Evolutionary conservation across 1,140 invertebrate species (phyloP).

Genomic region (Drosophila gunungcola): DNA sequence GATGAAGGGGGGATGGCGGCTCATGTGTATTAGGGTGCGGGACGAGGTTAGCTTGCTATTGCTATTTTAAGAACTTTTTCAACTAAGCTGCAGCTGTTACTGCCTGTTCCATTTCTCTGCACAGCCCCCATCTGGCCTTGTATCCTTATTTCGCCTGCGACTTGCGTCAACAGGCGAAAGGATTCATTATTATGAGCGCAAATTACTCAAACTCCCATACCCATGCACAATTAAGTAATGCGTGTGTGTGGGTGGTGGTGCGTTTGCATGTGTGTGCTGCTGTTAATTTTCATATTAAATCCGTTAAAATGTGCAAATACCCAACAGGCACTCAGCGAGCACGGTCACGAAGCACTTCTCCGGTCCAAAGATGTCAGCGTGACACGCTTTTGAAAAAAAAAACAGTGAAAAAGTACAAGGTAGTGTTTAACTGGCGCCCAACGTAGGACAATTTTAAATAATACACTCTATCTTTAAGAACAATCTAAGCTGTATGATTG

Average conservation of each 20-base stretch:
- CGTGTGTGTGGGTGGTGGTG: conserved; percentile 9
- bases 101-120: not conserved
- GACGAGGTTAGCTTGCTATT: conserved; percentile 29
- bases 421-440: not conserved
- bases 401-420: not conserved
- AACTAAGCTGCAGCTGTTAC: conserved; percentile 76
- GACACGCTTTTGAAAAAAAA: not conserved
- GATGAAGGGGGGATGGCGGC: not conserved
- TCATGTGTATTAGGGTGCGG: not conserved
- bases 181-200: conserved; percentile 78
- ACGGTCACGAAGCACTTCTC: conserved; percentile 19
- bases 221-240: conserved; percentile 42
- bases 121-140: not conserved
- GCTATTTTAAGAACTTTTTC: conserved; percentile 79
- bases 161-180: conserved; percentile 43
- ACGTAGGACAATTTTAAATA: not conserved
- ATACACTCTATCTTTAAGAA: not conserved
- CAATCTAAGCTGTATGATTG: no score
- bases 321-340: conserved; percentile 69
- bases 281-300: conserved; percentile 84
- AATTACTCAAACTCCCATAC: conserved; percentile 62
- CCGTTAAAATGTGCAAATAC: conserved; percentile 82
- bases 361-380: conserved; percentile 20
- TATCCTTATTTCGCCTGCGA: conserved; percentile 14
- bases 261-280: conserved; percentile 36